Evolutionary conservation across 2,888 invertebrate genomes (phyloP), one percentile per base, ranked within the genome.

Genomic region (Cataglyphis altisquamis): DNA sequence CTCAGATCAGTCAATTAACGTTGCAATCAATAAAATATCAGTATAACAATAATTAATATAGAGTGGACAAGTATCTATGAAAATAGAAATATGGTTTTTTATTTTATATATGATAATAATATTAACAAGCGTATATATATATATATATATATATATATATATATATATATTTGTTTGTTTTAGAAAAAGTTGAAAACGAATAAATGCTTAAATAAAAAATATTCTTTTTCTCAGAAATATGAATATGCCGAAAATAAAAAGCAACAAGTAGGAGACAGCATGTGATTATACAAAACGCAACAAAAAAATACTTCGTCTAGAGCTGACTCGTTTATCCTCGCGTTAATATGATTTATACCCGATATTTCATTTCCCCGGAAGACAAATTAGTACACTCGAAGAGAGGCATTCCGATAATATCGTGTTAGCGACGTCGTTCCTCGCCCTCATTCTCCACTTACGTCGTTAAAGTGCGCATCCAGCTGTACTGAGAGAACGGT

Each of bases 391-490:
- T 63, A 55, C 39, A 41, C 29, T 60, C 62, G 36, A 3, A n/a
- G 62, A 21, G 73, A 48, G 48, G 57, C 32, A 64, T 74, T 52
- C 63, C 39, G 36, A 81, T 74, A 73, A 62, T 29, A 74, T 63
- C 60, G 45, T 45, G 68, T 29, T 55, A 12, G 57, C 60, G 63
- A 48, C 48, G 32, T 80, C 55, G 60, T 36, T 81, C 36, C 63
- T 18, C 72, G 41, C 63, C 41, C 81, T 63, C 39, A 52, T 74
- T 81, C 73, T 64, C 81, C 62, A 74, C 74, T 81, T 81, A 81
- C n/a, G 32, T 81, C 81, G 74, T 75, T 81, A 75, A 81, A 81
- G 63, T 74, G 81, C 62, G 81, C 81, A 81, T 75, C 75, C 52
- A 52, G 39, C 75, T 55, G 63, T 32, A 81, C 39, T 10, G 74